Percentiles rank a stretch among this genome's conserved stretches.
phyloP scores from a whole-genome alignment of 2,888 invertebrate species.

The Mesopsocus fuscifrons region DNA sequence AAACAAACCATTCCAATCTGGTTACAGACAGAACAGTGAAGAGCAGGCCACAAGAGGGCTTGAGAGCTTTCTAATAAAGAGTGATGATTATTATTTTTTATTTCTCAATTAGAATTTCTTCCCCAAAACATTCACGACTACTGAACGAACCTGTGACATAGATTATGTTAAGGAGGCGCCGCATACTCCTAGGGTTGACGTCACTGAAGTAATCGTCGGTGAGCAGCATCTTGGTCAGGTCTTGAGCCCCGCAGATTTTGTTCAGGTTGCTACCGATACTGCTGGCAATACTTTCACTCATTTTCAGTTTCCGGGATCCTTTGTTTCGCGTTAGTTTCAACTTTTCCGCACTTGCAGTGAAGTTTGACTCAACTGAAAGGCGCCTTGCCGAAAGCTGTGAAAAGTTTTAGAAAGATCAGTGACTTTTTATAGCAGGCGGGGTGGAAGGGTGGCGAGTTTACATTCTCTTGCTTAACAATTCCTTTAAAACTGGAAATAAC shows the following conservation, averaged over 20 bases:
- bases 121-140: not conserved
- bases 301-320: slow-evolving; percentile 51
- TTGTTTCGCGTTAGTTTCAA: slow-evolving; percentile 34
- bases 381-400: slow-evolving; percentile 49
- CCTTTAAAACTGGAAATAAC: no score
- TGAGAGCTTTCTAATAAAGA: not conserved
- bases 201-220: slow-evolving; percentile 99
- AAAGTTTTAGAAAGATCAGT: no score
- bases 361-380: slow-evolving; percentile 56
- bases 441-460: no score
- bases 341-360: slow-evolving; percentile 68
- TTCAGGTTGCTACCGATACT: slow-evolving; percentile 79
- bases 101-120: not conserved
- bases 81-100: not conserved
- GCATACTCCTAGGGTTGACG: slow-evolving; percentile 93
- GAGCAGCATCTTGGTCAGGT: slow-evolving; percentile 62
- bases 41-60: not conserved
- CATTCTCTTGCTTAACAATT: no score
- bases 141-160: slow-evolving; percentile 90
- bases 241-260: slow-evolving; percentile 52
- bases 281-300: slow-evolving; percentile 79
- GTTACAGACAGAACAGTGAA: slow-evolving; percentile 1
- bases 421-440: no score
- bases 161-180: slow-evolving; percentile 89
- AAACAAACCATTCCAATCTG: no score